Conservation (phyloP, 2,888 invertebrate species). For the Endomychus coccineus region DNA sequence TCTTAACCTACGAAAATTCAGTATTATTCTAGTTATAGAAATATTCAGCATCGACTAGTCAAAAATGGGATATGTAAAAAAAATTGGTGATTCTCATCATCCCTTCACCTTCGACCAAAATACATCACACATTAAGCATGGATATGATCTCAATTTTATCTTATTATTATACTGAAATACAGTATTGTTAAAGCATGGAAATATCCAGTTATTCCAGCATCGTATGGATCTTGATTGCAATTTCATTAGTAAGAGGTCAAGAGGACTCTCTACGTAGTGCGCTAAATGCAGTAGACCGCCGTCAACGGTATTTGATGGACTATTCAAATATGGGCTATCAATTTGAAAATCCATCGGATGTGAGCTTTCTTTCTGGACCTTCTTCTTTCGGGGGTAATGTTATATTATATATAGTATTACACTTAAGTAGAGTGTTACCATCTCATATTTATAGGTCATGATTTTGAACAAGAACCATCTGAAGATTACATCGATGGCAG, state of each 20-base stretch:
- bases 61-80: no score
- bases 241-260: slow-evolving; percentile 25
- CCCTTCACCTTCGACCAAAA: no score
- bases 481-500: slow-evolving; percentile 20
- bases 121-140: no score
- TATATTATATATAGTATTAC: no score
- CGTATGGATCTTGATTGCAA: slow-evolving; percentile 9
- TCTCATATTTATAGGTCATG: no score
- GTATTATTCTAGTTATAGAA: no score
- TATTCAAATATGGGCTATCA: slow-evolving; percentile 3
- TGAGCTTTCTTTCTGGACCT: slow-evolving; percentile 11
- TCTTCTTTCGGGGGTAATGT: slow-evolving; percentile 12
- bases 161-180: no score
- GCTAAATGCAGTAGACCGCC: slow-evolving; percentile 43
- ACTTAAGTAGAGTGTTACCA: no score
- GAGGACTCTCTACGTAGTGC: slow-evolving; percentile 45
- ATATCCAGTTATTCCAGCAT: slow-evolving; percentile 10
- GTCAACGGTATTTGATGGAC: slow-evolving; percentile 34
- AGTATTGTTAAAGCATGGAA: slow-evolving; percentile 11
- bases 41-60: no score
- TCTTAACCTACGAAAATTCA: no score
- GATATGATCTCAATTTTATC: no score
- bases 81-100: no score
- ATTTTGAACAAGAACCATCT: slow-evolving; percentile 9
- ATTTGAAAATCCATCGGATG: slow-evolving; percentile 9